Conservation (phyloP, 2,797 vertebrate genomes). For the Heterohyrax brucei region DNA sequence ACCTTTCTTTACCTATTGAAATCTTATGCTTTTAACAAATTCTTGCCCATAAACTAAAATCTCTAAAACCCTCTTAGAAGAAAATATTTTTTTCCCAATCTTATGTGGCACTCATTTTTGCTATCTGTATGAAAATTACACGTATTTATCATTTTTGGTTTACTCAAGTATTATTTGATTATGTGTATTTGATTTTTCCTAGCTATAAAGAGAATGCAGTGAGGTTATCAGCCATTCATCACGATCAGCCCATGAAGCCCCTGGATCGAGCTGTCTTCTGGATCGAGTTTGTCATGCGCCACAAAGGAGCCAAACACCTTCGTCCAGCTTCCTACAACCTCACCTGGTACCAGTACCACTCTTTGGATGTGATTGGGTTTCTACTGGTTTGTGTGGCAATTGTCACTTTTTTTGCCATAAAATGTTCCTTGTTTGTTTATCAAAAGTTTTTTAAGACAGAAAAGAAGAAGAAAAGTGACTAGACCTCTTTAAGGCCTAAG, state of each 20-base stretch:
- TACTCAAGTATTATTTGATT: not conserved
- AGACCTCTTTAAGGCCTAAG: not conserved
- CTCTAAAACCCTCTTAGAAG: not conserved
- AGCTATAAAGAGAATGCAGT: constrained; percentile 92
- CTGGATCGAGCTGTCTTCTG: constrained; percentile 92
- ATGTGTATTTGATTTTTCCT: not conserved
- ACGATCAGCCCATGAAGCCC: constrained; percentile 91
- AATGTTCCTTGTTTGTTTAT: constrained; percentile 84
- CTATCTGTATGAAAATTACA: not conserved
- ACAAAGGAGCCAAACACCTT: constrained; percentile 92
- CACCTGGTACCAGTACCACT: constrained; percentile 93
- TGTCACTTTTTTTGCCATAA: constrained; percentile 79
- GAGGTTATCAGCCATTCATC: constrained; percentile 91
- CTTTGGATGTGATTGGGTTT: constrained; percentile 91
- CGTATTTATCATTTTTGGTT: not conserved
- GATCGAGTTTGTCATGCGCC: constrained; percentile 93
- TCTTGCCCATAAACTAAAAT: not conserved
- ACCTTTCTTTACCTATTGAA: not conserved
- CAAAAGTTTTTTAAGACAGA: constrained; percentile 77
- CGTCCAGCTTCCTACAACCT: constrained; percentile 91
- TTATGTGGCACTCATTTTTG: not conserved
- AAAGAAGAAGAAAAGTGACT: constrained; percentile 85
- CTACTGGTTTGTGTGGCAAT: constrained; percentile 79
- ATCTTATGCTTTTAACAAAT: not conserved
- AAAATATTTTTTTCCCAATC: not conserved